Evolutionary conservation across 2,113 vertebrate species (phyloP).

Genomic region (Eublepharis macularius): DNA sequence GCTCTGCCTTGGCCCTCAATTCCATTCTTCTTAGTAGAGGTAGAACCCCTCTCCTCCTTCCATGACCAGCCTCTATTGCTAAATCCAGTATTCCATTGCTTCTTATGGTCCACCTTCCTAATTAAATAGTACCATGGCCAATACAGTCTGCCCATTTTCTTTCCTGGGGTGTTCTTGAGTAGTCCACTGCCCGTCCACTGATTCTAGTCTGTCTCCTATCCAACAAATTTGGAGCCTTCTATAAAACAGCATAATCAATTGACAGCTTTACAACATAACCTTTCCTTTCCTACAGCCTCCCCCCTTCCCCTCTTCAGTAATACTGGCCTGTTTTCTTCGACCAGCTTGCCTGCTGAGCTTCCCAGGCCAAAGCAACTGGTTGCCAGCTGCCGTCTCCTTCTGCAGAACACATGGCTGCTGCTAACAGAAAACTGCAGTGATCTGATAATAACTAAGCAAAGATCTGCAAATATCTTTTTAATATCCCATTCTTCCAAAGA

Average conservation of each 20-base stretch:
- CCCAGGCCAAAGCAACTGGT: background rate
- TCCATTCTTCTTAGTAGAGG: background rate
- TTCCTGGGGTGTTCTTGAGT: background rate
- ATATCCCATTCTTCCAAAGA: background rate
- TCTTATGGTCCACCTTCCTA: background rate
- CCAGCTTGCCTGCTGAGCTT: background rate
- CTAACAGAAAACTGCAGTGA: accelerated
- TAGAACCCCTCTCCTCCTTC: accelerated
- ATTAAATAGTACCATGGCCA: background rate
- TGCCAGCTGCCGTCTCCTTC: background rate
- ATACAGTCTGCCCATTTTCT: background rate
- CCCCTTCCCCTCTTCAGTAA: background rate
- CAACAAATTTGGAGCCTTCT: background rate
- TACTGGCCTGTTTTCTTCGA: background rate
- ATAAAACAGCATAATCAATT: background rate
- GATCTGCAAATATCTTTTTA: background rate
- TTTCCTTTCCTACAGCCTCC: background rate
- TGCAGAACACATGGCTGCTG: background rate
- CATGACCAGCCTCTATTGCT: background rate
- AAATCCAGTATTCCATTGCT: background rate
- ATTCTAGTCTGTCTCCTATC: background rate
- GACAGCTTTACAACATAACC: background rate
- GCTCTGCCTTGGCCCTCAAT: slow-evolving; percentile 35
- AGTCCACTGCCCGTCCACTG: background rate
- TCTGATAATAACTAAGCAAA: background rate